phyloP scores from a whole-genome alignment of 1,140 invertebrate species.

The Lineus longissimus region DNA sequence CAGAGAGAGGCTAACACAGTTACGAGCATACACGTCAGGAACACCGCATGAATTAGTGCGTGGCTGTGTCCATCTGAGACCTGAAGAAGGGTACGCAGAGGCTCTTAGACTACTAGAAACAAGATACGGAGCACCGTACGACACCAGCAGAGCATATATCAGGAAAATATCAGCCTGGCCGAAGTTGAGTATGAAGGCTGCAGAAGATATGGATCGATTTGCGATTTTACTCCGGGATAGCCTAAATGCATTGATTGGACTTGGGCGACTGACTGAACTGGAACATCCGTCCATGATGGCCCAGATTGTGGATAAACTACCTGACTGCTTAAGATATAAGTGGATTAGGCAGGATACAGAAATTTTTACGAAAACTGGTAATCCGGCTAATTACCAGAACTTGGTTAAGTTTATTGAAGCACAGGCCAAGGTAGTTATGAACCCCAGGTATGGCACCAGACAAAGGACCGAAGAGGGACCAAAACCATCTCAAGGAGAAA shows the following conservation, averaged over 20 bases:
- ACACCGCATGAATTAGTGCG: conserved; percentile 5
- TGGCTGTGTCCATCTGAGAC: no score
- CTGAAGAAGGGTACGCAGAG: no score
- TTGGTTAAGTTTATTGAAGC: neutral
- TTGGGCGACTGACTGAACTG: neutral
- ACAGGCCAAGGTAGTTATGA: neutral
- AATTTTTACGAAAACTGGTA: neutral
- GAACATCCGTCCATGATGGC: neutral
- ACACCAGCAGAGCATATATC: conserved; percentile 4
- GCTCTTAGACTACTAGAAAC: no score
- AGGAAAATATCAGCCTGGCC: neutral
- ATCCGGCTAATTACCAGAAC: neutral
- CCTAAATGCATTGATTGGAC: neutral
- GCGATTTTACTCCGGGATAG: neutral
- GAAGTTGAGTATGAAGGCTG: neutral
- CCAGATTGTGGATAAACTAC: conserved; percentile 6
- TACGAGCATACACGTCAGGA: neutral
- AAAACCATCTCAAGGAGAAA: neutral
- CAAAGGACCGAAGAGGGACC: neutral
- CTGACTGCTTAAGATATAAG: conserved; percentile 2
- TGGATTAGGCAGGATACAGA: conserved; percentile 1
- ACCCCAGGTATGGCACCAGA: neutral
- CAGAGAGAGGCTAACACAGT: conserved; percentile 4
- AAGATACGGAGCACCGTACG: no score
- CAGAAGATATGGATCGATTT: neutral